A percentile compares a stretch with the other conserved stretches of the same genome.
phyloP scores from a whole-genome alignment of 2,113 vertebrate species.

The Picathartes gymnocephalus region DNA sequence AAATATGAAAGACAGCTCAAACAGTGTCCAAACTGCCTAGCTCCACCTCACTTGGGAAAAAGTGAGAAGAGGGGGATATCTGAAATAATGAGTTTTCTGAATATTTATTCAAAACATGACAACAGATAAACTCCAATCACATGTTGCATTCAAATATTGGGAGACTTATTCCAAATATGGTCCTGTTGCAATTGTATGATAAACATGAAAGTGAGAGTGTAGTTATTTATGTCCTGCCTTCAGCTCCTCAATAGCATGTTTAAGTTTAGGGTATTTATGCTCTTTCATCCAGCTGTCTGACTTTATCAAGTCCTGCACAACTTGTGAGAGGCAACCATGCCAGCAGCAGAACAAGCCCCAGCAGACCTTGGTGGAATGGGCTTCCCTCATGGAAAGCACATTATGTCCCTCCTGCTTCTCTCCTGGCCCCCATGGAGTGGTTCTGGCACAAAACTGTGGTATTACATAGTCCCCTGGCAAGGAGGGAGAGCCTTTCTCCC shows the following conservation, averaged over 20 bases:
- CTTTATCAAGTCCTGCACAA: conserved; percentile 60
- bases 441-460: neutral
- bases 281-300: conserved; percentile 65
- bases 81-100: conserved; percentile 33
- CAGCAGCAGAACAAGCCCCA: conserved; percentile 8
- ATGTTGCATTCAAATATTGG: conserved; percentile 67
- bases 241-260: conserved; percentile 62
- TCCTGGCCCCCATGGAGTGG: neutral
- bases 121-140: conserved; percentile 64
- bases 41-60: conserved; percentile 29
- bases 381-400: conserved; percentile 33
- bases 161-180: conserved; percentile 73
- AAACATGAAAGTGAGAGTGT: conserved; percentile 65
- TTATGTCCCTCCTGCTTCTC: conserved; percentile 5
- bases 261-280: conserved; percentile 60
- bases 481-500: conserved; percentile 10
- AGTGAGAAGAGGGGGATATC: conserved; percentile 50
- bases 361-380: neutral
- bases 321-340: conserved; percentile 29
- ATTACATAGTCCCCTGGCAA: conserved; percentile 33
- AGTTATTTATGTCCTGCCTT: conserved; percentile 70
- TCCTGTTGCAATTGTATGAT: conserved; percentile 64
- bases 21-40: neutral
- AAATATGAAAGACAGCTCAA: neutral
- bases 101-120: conserved; percentile 59